Base-by-base conservation (phyloP, 2,888 invertebrate genomes). In the Cerastis rubricosa region DNA sequence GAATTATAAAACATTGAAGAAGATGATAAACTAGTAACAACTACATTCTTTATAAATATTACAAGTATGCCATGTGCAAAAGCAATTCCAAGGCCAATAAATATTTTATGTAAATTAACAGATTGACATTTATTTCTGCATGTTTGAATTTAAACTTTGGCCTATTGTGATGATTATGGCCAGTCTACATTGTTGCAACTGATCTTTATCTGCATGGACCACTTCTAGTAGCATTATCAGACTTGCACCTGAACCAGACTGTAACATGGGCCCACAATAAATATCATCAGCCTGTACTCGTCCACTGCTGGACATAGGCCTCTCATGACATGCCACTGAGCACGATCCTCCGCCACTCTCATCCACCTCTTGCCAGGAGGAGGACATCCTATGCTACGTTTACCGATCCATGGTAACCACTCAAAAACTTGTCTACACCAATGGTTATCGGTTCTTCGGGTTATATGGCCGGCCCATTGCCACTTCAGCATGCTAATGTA, bases 81-180 rank as follows among this genome's bases (percentile, higher is more conserved):
- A 43, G 12, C 1, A 9, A 9, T 17, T 14, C 3, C 45, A 47
- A 71, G 1, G 12, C n/a, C 22, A 40, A 29, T 54, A n/a, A 49
- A 17, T 63, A 63, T 63, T 61, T 35, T 63, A 25, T 43, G 25
- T 70, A 72, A 70, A 51, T 70, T 51, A 40, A 69, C 40, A 43
- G 25, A n/a, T 70, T 43, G 11, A 72, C 8, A 71, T 71, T 29
- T 25, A 22, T 71, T 43, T 29, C 25, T 71, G 5, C 17, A 70
- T 29, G 6, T 43, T 17, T 49, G 2, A 40, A 25, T 25, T 19
- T 12, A 29, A 43, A 25, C n/a, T 70, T 40, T 14, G 19, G 40
- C 12, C n/a, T 22, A 47, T 47, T 49, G 25, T 29, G 19, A 54
- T 51, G 14, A 12, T 35, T 19, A 45, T n/a, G 8, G n/a, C 1